Percentiles rank a stretch among this genome's conserved stretches.
Conservation (phyloP, 2,113 vertebrate species). For the Chloropsis cyanopogon region DNA sequence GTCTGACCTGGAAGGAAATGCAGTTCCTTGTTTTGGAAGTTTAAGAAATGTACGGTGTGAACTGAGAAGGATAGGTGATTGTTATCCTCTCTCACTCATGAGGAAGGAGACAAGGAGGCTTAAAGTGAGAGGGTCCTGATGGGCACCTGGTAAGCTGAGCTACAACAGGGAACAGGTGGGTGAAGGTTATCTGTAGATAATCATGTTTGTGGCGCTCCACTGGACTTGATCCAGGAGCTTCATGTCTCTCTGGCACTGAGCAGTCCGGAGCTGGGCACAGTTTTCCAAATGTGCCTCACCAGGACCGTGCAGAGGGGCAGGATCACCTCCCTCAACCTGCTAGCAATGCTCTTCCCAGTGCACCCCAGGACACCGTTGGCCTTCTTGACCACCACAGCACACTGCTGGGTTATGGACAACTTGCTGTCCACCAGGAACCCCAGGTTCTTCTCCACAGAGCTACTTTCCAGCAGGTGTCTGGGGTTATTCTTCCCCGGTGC, state of each 20-base stretch:
- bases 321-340: accelerated
- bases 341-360: accelerated
- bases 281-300: not conserved
- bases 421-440: not conserved
- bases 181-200: not conserved
- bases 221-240: not conserved
- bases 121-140: not conserved
- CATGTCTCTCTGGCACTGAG: not conserved
- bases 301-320: accelerated
- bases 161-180: not conserved
- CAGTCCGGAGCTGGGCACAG: not conserved
- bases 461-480: not conserved
- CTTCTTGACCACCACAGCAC: not conserved
- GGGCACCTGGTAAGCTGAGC: not conserved
- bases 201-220: not conserved
- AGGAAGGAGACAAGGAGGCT: not conserved
- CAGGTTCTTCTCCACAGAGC: not conserved
- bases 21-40: not conserved
- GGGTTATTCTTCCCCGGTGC: not conserved
- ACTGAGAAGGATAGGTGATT: not conserved
- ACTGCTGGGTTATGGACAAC: not conserved
- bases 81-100: not conserved
- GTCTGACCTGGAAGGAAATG: not conserved
- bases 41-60: not conserved
- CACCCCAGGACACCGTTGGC: no score